phyloP scores from a whole-genome alignment of 2,888 invertebrate species.

The Pristionchus arcanus region DNA sequence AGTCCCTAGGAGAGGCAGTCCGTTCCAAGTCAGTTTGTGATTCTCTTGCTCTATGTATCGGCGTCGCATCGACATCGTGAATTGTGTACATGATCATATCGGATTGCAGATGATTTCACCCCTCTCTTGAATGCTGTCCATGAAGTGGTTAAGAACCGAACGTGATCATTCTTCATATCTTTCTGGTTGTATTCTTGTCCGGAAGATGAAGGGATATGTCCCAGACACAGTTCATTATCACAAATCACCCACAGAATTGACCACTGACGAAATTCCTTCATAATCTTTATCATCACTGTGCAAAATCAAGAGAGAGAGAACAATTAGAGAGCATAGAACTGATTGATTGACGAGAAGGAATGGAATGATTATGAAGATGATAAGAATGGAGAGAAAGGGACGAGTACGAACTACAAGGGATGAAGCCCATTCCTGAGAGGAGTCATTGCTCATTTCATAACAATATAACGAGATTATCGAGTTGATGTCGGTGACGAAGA shows the following conservation, averaged over 20 bases:
- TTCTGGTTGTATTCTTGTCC: not conserved
- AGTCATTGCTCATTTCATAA: not conserved
- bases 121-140: not conserved
- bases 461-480: not conserved
- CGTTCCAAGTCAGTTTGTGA: too few species aligned
- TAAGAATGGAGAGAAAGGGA: not conserved
- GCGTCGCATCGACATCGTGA: too few species aligned
- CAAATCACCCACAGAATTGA: not conserved
- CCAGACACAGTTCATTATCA: not conserved
- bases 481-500: not conserved
- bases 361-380: constrained; percentile 41
- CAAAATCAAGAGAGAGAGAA: not conserved
- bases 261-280: not conserved
- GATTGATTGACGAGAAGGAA: not conserved
- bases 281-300: constrained; percentile 10
- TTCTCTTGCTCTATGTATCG: too few species aligned
- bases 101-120: too few species aligned
- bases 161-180: not conserved
- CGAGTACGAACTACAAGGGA: constrained; percentile 10
- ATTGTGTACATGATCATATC: too few species aligned
- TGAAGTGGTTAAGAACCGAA: not conserved
- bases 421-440: not conserved
- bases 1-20: too few species aligned
- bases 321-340: not conserved
- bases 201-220: not conserved